Percentiles rank a stretch among this genome's conserved stretches.
These are phyloP conservation scores for Netelia inedita DNA, from an alignment of 2,888 invertebrate genomes.

Conservation along the genomic window DNA sequence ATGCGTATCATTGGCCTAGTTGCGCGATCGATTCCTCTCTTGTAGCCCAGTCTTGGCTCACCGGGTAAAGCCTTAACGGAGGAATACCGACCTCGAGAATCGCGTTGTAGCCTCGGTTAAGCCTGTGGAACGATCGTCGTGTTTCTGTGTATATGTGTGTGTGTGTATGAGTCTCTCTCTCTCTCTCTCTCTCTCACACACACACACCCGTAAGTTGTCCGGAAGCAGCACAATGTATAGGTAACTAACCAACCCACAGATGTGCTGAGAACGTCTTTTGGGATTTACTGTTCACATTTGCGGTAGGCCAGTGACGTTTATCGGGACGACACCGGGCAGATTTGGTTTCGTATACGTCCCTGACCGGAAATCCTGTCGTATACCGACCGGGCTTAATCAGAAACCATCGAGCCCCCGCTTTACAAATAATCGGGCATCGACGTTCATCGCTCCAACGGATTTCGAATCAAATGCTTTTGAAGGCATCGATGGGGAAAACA, in stretches of 20 bases:
- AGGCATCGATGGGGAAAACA: no score
- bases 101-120: slow-evolving; percentile 56
- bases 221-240: slow-evolving; percentile 48
- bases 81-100: slow-evolving; percentile 55
- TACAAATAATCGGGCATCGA: background rate
- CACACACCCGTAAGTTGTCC: slow-evolving; percentile 60
- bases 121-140: slow-evolving; percentile 55
- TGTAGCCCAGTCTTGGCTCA: slow-evolving; percentile 49
- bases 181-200: slow-evolving; percentile 20
- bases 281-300: slow-evolving; percentile 70
- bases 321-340: slow-evolving; percentile 57
- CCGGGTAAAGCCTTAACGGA: slow-evolving; percentile 53
- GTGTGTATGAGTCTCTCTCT: slow-evolving; percentile 29
- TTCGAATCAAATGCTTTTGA: no score
- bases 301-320: slow-evolving; percentile 69
- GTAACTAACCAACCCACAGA: slow-evolving; percentile 53
- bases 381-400: slow-evolving; percentile 55
- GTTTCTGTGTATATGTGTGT: slow-evolving; percentile 15
- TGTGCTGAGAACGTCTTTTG: slow-evolving; percentile 68
- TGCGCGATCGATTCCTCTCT: slow-evolving; percentile 47
- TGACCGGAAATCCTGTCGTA: slow-evolving; percentile 59
- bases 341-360: slow-evolving; percentile 55
- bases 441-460: no score
- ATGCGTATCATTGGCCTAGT: slow-evolving; percentile 55
- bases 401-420: slow-evolving; percentile 35